Percentiles rank a stretch among this genome's conserved stretches.
Evolutionary conservation across 1,140 invertebrate species (phyloP).

Genomic region (Choristoneura fumiferana): DNA sequence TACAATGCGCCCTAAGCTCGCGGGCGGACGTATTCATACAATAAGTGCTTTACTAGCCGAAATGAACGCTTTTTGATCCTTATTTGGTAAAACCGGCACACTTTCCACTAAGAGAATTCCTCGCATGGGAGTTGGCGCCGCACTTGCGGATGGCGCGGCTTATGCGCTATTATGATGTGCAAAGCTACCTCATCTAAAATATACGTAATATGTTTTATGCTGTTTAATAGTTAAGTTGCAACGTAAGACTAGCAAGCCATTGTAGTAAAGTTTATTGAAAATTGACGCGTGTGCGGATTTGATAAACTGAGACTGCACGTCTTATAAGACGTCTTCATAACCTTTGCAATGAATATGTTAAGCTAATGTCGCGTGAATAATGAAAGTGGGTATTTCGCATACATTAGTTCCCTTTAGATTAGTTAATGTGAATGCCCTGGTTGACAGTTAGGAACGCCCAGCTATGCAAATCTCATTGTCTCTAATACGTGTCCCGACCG

Average conservation of each 20-base stretch:
- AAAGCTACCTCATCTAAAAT: no score
- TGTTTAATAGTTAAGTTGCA: no score
- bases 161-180: slow-evolving; percentile 30
- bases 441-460: slow-evolving; percentile 69
- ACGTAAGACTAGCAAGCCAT: no score
- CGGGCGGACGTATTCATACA: slow-evolving; percentile 48
- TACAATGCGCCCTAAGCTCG: slow-evolving; percentile 62
- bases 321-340: slow-evolving; percentile 9
- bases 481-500: slow-evolving; percentile 61
- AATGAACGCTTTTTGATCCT: slow-evolving; percentile 58
- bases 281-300: slow-evolving; percentile 3
- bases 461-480: slow-evolving; percentile 73
- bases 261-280: neutral
- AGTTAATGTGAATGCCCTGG: slow-evolving; percentile 68
- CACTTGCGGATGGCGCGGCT: slow-evolving; percentile 5
- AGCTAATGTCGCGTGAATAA: slow-evolving; percentile 37
- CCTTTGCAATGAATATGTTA: slow-evolving; percentile 40
- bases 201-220: no score
- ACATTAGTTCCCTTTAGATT: slow-evolving; percentile 51
- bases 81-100: slow-evolving; percentile 46
- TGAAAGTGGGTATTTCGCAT: slow-evolving; percentile 47
- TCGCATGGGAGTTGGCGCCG: slow-evolving; percentile 29
- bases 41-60: slow-evolving; percentile 56
- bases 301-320: neutral
- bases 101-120: slow-evolving; percentile 39